phyloP scores from a whole-genome alignment of 1,140 invertebrate genomes.

The Lycorma delicatula region DNA sequence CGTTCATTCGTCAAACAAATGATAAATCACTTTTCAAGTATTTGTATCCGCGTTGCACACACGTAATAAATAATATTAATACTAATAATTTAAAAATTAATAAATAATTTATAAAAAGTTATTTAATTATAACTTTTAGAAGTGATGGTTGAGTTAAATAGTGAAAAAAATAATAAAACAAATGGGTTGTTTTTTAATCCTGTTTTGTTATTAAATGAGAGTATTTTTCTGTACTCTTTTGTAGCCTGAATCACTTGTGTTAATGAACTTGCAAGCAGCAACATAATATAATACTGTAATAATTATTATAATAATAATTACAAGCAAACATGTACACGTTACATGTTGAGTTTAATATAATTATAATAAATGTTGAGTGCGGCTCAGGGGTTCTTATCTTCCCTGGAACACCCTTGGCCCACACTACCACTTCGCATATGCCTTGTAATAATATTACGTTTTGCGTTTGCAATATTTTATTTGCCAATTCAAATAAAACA shows the following conservation, averaged over 20 bases:
- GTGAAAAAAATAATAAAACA: too few relatives aligned
- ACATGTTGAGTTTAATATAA: too few relatives aligned
- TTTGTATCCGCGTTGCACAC: constrained; percentile 13
- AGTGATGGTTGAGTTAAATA: constrained; percentile 16
- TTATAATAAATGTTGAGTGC: too few relatives aligned
- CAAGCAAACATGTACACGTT: too few relatives aligned
- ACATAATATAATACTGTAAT: too few relatives aligned
- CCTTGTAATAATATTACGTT: constrained; percentile 26
- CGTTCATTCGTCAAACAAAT: not conserved
- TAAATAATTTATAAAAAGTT: constrained; percentile 16
- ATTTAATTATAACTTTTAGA: constrained; percentile 17
- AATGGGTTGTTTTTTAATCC: too few relatives aligned
- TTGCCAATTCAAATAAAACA: constrained; percentile 29
- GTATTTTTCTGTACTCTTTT: too few relatives aligned
- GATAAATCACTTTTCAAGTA: not conserved
- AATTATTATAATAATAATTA: too few relatives aligned
- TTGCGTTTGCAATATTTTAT: constrained; percentile 28
- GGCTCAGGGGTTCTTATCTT: not conserved
- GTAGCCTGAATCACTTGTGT: too few relatives aligned
- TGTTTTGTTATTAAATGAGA: too few relatives aligned
- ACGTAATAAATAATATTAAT: constrained; percentile 16
- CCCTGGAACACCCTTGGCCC: constrained; percentile 1
- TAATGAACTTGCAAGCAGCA: too few relatives aligned
- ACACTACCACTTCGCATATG: constrained; percentile 20
- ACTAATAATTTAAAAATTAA: too few relatives aligned